phyloP scores from a whole-genome alignment of 1,140 invertebrate genomes.

The Portunus trituberculatus region DNA sequence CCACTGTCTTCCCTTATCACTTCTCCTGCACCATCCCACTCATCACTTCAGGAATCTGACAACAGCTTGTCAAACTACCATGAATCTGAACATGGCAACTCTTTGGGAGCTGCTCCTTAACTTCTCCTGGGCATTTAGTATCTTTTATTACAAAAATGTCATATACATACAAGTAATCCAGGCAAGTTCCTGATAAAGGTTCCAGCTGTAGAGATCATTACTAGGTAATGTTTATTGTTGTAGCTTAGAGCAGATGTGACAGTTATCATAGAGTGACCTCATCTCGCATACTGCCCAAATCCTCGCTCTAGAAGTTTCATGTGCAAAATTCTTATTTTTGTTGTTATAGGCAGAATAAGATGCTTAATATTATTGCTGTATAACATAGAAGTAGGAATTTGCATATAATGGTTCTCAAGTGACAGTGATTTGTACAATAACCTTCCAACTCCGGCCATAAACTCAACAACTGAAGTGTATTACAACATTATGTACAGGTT shows the following conservation, averaged over 20 bases:
- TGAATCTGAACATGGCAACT: conserved; percentile 73
- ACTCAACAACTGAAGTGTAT: conserved; percentile 73
- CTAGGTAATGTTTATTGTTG: conserved; percentile 74
- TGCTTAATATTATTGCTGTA: conserved; percentile 73
- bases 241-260: conserved; percentile 72
- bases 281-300: conserved; percentile 76
- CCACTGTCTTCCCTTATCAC: conserved; percentile 68
- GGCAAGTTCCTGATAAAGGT: conserved; percentile 73
- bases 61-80: conserved; percentile 74
- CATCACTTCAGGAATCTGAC: conserved; percentile 72
- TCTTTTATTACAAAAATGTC: conserved; percentile 48
- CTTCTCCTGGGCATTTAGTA: conserved; percentile 72
- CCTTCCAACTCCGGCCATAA: conserved; percentile 76
- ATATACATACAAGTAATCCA: conserved; percentile 65
- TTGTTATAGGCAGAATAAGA: conserved; percentile 66
- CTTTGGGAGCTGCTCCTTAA: conserved; percentile 72
- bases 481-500: conserved; percentile 72
- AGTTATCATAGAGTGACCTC: conserved; percentile 74
- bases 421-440: conserved; percentile 76
- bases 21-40: conserved; percentile 70
- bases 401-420: conserved; percentile 75
- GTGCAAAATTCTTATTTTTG: conserved; percentile 76
- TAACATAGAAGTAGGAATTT: conserved; percentile 74
- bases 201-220: conserved; percentile 75
- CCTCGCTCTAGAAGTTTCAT: conserved; percentile 76